These are phyloP conservation scores for Loriculus beryllinus DNA, from an alignment of 2,797 vertebrate genomes.

Conservation along the genomic window DNA sequence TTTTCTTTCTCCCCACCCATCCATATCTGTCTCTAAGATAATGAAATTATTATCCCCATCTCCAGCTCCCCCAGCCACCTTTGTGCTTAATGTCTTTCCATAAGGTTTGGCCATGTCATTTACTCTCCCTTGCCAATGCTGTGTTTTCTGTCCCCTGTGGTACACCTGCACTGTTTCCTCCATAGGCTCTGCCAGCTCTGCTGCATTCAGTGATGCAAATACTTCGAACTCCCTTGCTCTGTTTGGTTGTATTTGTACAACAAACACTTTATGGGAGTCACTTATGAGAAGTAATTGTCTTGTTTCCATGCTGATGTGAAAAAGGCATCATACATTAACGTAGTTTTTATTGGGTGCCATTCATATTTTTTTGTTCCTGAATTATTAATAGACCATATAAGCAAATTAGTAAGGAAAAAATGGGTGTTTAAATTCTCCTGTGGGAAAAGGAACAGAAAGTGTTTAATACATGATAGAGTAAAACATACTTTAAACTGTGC, in stretches of 20 bases:
- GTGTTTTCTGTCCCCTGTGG: neutral
- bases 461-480: neutral
- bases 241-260: neutral
- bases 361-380: neutral
- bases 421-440: neutral
- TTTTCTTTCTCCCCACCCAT: neutral
- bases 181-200: neutral
- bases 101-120: neutral
- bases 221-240: neutral
- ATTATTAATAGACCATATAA: neutral
- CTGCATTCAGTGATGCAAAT: neutral
- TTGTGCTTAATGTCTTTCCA: neutral
- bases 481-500: neutral
- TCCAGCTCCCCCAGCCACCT: neutral
- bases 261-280: neutral
- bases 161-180: neutral
- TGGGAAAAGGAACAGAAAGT: neutral
- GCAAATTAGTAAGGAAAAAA: neutral
- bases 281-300: neutral
- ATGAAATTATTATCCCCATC: neutral
- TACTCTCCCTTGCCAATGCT: neutral
- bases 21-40: neutral
- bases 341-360: neutral
- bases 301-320: neutral
- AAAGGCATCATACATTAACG: neutral